Evolutionary conservation across 2,888 invertebrate genomes (phyloP).

Genomic region (Acleris laterana): DNA sequence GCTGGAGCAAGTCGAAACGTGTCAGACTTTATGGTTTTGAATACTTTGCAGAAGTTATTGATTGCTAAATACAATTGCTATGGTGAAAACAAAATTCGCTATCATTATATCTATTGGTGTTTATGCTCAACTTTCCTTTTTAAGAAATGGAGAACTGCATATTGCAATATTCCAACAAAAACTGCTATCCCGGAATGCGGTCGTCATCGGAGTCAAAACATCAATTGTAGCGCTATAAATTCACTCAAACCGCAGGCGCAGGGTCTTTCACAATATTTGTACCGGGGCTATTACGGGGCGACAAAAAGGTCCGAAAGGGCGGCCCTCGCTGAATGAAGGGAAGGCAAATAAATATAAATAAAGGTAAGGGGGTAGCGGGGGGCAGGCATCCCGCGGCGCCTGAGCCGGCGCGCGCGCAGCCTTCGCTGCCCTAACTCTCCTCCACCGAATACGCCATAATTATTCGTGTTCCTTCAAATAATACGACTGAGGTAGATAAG

Average conservation of each 20-base stretch:
- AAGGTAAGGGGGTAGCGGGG: conserved; percentile 70
- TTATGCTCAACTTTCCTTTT: no score
- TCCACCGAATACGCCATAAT: background rate
- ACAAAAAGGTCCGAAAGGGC: conserved; percentile 84
- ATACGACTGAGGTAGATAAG: background rate
- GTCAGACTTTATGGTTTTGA: no score
- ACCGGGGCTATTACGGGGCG: conserved; percentile 74
- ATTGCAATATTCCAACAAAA: conserved; percentile 36
- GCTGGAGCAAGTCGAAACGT: no score
- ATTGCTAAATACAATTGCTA: no score
- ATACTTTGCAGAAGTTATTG: no score
- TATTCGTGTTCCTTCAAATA: background rate
- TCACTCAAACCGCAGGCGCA: conserved; percentile 80
- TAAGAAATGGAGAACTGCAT: conserved; percentile 27
- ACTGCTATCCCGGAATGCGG: conserved; percentile 53
- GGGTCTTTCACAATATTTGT: conserved; percentile 84
- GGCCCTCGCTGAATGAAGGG: conserved; percentile 83
- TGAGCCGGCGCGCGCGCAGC: conserved; percentile 45
- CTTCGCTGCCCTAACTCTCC: conserved; percentile 6
- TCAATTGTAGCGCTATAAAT: conserved; percentile 81
- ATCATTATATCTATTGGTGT: no score
- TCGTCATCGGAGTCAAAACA: conserved; percentile 63
- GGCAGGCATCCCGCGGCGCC: conserved; percentile 66
- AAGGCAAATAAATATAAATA: conserved; percentile 85
- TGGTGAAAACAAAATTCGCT: no score